phyloP scores from a whole-genome alignment of 2,113 vertebrate genomes.

The Hiodon alosoides region DNA sequence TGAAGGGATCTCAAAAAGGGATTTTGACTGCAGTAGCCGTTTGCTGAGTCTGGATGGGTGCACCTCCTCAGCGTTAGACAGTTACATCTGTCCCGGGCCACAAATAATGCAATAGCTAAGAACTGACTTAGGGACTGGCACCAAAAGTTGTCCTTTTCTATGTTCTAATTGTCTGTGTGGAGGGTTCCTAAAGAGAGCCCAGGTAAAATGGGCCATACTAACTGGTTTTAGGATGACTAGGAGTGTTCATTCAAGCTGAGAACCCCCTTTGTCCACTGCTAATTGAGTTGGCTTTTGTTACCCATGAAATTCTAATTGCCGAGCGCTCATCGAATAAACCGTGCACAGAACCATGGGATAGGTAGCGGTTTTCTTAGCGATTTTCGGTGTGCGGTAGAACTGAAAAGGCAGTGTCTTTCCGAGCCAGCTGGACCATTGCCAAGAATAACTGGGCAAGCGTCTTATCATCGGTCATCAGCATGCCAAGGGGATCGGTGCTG shows the following conservation, averaged over 20 bases:
- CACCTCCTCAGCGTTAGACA: no score
- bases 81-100: no score
- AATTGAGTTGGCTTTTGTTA: slow-evolving; percentile 9
- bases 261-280: slow-evolving; percentile 1
- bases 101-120: no score
- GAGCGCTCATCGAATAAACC: neutral
- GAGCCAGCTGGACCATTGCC: slow-evolving; percentile 35
- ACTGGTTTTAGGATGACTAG: no score
- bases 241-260: slow-evolving; percentile 2
- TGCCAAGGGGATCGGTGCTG: slow-evolving; percentile 9
- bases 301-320: neutral
- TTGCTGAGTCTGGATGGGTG: no score
- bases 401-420: slow-evolving; percentile 34
- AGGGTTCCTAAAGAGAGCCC: no score
- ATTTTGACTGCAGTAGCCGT: no score
- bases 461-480: slow-evolving; percentile 37
- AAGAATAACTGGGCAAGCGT: slow-evolving; percentile 29
- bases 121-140: no score
- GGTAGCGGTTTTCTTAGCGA: slow-evolving; percentile 7
- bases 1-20: no score
- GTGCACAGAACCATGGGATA: slow-evolving; percentile 6
- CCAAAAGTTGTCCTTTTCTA: no score
- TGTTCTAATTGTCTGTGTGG: no score
- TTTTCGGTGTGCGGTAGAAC: slow-evolving; percentile 8
- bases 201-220: neutral